A percentile compares a stretch with the other conserved stretches of the same genome.
phyloP scores from a whole-genome alignment of 2,113 vertebrate species.

The Burhinus bistriatus region DNA sequence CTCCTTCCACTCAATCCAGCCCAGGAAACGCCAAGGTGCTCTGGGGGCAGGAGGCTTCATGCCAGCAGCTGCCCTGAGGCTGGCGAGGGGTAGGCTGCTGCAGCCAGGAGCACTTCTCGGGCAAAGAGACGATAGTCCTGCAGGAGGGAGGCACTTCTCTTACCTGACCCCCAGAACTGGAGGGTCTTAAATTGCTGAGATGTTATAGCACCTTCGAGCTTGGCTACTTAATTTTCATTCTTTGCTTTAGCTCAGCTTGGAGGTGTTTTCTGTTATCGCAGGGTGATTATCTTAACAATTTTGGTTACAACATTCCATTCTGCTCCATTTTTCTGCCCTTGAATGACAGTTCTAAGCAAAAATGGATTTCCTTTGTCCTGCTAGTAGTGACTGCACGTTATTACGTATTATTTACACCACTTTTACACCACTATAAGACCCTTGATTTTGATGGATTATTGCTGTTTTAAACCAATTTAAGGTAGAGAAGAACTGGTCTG shows the following conservation, averaged over 20 bases:
- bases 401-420: background rate
- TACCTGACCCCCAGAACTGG: too few relatives aligned
- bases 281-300: background rate
- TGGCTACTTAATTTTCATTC: background rate
- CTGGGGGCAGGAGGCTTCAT: background rate
- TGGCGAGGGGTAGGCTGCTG: rapidly evolving
- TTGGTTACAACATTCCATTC: background rate
- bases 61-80: too few relatives aligned
- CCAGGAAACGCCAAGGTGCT: background rate
- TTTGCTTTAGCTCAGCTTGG: background rate
- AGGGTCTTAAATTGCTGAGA: too few relatives aligned
- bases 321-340: background rate
- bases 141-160: too few relatives aligned
- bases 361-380: background rate
- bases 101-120: rapidly evolving
- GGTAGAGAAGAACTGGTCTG: background rate
- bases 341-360: background rate
- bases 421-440: background rate
- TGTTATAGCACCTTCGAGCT: rapidly evolving
- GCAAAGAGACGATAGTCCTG: rapidly evolving
- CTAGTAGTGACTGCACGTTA: background rate
- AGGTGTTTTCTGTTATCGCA: background rate
- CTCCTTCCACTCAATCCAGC: background rate
- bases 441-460: background rate
- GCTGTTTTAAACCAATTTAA: background rate